Conservation (phyloP, 2,797 vertebrate species). For the Sebastes hubbsi region DNA sequence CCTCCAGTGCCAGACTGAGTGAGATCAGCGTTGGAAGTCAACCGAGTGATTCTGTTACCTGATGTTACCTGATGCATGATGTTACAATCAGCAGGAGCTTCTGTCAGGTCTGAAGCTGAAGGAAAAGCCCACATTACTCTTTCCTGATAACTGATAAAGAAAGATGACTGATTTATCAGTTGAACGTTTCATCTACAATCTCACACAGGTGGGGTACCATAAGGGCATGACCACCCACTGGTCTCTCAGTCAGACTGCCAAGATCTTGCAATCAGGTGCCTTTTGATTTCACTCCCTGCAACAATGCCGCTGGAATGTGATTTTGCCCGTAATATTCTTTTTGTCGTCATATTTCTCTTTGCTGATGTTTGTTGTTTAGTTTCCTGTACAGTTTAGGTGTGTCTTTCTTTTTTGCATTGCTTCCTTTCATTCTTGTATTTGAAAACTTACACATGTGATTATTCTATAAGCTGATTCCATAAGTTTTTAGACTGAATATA, state of each 20-base stretch:
- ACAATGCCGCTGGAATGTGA: background rate
- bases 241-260: background rate
- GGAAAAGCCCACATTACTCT: fast-evolving
- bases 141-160: background rate
- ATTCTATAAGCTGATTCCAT: background rate
- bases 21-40: background rate
- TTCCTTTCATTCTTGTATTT: background rate
- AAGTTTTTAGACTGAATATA: background rate
- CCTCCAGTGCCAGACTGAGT: fast-evolving
- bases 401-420: background rate
- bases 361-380: background rate
- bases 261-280: background rate
- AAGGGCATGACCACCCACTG: background rate
- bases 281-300: background rate
- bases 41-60: background rate
- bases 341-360: background rate
- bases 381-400: background rate
- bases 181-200: background rate
- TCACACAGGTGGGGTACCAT: background rate
- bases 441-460: background rate
- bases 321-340: background rate
- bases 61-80: background rate
- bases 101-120: background rate
- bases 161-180: background rate
- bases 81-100: background rate